These are phyloP conservation scores for Seriola dumerili DNA, from an alignment of 2,113 vertebrate genomes.

Conservation along the genomic window DNA sequence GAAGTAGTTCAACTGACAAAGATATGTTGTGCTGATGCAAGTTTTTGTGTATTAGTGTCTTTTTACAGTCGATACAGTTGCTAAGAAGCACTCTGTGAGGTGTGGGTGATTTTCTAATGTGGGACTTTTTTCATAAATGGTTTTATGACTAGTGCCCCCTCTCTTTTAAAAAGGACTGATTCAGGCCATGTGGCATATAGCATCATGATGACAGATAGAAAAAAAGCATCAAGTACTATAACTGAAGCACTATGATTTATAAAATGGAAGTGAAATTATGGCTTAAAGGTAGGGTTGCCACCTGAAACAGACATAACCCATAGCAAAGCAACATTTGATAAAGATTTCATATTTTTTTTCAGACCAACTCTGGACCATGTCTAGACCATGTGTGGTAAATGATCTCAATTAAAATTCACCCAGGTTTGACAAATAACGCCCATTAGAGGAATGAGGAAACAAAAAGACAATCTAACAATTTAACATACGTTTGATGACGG, in stretches of 20 bases:
- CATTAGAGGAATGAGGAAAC: not conserved
- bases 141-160: not conserved
- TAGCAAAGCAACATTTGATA: not conserved
- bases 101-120: not conserved
- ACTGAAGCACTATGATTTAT: not conserved
- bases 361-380: too few species aligned
- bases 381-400: too few species aligned
- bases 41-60: not conserved
- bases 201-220: not conserved
- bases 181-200: not conserved
- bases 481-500: slow-evolving; percentile 95
- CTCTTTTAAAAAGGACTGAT: not conserved
- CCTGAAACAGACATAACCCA: too few species aligned
- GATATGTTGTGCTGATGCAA: not conserved
- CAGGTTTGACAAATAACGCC: not conserved
- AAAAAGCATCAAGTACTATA: not conserved
- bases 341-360: not conserved
- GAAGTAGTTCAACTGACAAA: not conserved
- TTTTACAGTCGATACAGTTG: not conserved
- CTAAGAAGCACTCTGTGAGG: not conserved
- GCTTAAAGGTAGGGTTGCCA: too few species aligned
- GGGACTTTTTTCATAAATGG: not conserved
- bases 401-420: too few species aligned
- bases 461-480: not conserved
- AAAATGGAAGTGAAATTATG: not conserved